phyloP scores from a whole-genome alignment of 1,140 invertebrate species.

The Saccostrea cuccullata region DNA sequence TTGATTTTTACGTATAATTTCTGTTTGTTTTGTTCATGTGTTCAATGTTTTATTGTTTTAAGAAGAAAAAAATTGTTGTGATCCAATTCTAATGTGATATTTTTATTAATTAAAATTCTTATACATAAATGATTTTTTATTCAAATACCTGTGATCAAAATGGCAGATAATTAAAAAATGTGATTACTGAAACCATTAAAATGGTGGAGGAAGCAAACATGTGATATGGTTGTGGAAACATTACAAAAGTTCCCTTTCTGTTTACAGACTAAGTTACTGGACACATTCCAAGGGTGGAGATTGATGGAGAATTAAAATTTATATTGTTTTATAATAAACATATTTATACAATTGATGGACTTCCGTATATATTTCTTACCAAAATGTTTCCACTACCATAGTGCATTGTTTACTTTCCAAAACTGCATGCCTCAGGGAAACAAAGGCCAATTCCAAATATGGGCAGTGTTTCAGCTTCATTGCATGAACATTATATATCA shows the following conservation, averaged over 20 bases:
- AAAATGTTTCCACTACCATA: conserved; percentile 19
- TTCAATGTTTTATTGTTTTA: conserved; percentile 23
- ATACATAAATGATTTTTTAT: background rate
- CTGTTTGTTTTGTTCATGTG: background rate
- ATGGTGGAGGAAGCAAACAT: background rate
- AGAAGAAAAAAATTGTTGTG: conserved; percentile 4
- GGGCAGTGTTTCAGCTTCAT: background rate
- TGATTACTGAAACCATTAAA: background rate
- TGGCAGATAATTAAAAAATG: background rate
- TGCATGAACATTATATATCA: background rate
- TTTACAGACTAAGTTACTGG: conserved; percentile 28
- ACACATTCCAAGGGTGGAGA: conserved; percentile 20
- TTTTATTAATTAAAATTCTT: conserved; percentile 6
- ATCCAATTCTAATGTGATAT: conserved; percentile 18
- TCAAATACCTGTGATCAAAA: conserved; percentile 2
- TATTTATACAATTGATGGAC: conserved; percentile 28
- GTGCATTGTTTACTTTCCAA: conserved; percentile 9
- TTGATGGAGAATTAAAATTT: background rate
- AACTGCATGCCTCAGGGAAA: background rate
- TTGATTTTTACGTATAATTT: conserved; percentile 5
- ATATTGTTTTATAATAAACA: conserved; percentile 29
- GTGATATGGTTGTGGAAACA: conserved; percentile 17
- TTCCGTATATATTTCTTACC: background rate
- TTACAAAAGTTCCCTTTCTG: background rate
- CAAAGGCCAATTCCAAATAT: background rate